These are phyloP conservation scores for Noctua fimbriata DNA, from an alignment of 2,888 invertebrate genomes.

Conservation along the genomic window DNA sequence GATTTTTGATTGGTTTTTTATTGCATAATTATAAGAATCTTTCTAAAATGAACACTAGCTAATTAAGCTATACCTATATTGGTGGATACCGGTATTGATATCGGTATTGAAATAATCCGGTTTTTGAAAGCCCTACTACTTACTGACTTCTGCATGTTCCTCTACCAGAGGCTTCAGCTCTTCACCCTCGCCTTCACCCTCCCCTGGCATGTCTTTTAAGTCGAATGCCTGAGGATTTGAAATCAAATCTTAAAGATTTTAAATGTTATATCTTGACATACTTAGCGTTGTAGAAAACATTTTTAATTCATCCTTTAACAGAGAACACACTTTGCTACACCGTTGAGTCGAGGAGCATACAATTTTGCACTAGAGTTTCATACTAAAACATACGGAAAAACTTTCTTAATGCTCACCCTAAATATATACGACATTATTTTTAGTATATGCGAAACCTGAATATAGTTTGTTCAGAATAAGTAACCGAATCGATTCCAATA, in stretches of 20 bases:
- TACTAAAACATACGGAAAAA: background rate
- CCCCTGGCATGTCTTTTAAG: slow-evolving; percentile 86
- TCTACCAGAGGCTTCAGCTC: slow-evolving; percentile 72
- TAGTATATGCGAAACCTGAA: too few relatives aligned
- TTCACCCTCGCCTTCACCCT: slow-evolving; percentile 80
- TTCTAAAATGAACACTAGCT: too few relatives aligned
- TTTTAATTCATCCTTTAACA: background rate
- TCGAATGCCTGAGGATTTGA: slow-evolving; percentile 81
- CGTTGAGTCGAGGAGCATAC: background rate
- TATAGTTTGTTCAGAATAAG: too few relatives aligned
- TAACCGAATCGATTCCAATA: too few relatives aligned
- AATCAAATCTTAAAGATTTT: background rate
- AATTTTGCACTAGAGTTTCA: background rate
- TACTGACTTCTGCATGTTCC: slow-evolving; percentile 72
- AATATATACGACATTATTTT: too few relatives aligned
- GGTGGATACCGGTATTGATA: too few relatives aligned
- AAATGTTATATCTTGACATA: background rate
- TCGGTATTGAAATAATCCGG: too few relatives aligned
- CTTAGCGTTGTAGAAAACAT: background rate
- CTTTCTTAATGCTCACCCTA: background rate
- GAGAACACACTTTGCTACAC: background rate
- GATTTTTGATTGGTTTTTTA: too few relatives aligned
- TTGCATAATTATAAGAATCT: too few relatives aligned
- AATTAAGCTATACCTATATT: too few relatives aligned
- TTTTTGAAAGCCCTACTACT: too few relatives aligned